A percentile compares a stretch with the other conserved stretches of the same genome.
Conservation (phyloP, 2,888 invertebrate genomes). For the Chaetogeoica ovagalla region DNA sequence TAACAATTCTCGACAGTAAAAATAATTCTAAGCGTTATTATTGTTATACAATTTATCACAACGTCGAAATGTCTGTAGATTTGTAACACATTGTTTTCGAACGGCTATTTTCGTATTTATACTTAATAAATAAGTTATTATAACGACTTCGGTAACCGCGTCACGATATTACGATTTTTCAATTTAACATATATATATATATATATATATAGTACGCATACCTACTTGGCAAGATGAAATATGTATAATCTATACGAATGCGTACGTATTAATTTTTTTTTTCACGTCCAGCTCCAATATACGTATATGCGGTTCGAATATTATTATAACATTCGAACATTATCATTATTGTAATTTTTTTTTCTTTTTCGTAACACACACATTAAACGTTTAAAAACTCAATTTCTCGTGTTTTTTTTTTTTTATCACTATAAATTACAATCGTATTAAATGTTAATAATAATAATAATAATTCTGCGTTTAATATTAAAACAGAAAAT, state of each 20-base stretch:
- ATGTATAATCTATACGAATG: background rate
- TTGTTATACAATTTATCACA: background rate
- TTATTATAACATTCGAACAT: constrained; percentile 6
- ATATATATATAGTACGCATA: background rate
- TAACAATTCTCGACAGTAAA: too few species aligned
- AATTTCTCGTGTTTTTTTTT: constrained; percentile 15
- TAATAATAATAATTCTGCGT: constrained; percentile 33
- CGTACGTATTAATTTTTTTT: background rate
- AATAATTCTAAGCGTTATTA: too few species aligned
- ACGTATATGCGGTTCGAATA: background rate
- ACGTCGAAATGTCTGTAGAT: background rate
- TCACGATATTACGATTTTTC: constrained; percentile 27
- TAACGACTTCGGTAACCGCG: background rate
- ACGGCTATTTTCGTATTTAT: background rate
- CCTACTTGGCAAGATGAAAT: constrained; percentile 27
- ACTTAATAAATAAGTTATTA: constrained; percentile 33
- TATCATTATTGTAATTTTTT: background rate
- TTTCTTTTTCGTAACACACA: background rate
- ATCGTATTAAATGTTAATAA: constrained; percentile 49
- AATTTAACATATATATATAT: constrained; percentile 39
- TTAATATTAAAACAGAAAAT: constrained; percentile 45
- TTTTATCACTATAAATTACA: constrained; percentile 50
- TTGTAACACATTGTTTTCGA: background rate
- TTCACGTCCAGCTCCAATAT: background rate
- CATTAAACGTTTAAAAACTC: constrained; percentile 35